These are phyloP conservation scores for Speoplatyrhinus poulsoni DNA, from an alignment of 2,113 vertebrate genomes.

Conservation along the genomic window DNA sequence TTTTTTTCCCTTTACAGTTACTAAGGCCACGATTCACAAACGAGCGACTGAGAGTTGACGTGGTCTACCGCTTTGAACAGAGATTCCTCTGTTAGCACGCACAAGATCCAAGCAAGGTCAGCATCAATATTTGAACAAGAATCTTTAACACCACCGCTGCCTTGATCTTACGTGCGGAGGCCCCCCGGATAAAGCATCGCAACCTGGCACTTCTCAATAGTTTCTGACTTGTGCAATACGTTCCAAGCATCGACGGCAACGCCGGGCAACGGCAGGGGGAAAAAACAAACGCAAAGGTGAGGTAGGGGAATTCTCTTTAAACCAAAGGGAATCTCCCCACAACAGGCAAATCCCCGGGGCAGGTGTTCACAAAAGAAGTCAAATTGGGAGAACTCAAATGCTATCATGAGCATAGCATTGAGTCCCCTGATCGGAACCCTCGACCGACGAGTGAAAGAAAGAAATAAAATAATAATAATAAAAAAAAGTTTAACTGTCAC, in stretches of 20 bases:
- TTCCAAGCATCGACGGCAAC: conserved; percentile 18
- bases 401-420: conserved; percentile 66
- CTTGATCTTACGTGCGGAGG: conserved; percentile 41
- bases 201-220: background rate
- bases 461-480: conserved; percentile 3
- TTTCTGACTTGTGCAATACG: background rate
- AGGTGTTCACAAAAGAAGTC: conserved; percentile 42
- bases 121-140: conserved; percentile 65
- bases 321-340: conserved; percentile 8
- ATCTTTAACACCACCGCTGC: conserved; percentile 37
- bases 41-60: background rate
- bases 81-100: conserved; percentile 47
- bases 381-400: conserved; percentile 32
- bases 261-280: conserved; percentile 19
- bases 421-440: conserved; percentile 80
- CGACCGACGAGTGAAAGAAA: conserved; percentile 72
- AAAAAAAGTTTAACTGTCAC: conserved; percentile 75
- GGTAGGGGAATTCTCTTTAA: conserved; percentile 17
- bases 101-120: conserved; percentile 37
- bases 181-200: conserved; percentile 33
- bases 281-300: conserved; percentile 16
- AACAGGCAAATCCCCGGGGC: conserved; percentile 30
- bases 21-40: conserved; percentile 27
- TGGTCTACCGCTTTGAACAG: conserved; percentile 37
- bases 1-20: conserved; percentile 14